phyloP scores from a whole-genome alignment of 2,888 invertebrate species.

The Galerucella calmariensis region DNA sequence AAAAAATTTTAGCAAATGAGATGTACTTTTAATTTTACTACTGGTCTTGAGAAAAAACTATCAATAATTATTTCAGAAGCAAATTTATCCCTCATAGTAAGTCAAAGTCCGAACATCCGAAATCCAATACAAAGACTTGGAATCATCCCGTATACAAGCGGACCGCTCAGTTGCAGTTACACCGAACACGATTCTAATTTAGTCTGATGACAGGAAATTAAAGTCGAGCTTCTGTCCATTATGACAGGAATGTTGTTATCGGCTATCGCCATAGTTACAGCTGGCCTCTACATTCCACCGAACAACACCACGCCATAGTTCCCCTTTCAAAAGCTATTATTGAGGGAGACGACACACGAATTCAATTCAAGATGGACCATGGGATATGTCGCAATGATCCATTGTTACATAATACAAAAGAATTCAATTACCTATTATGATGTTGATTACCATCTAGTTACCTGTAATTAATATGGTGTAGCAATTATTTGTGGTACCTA shows the following conservation, averaged over 20 bases:
- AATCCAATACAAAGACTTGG: neutral
- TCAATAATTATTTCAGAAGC: no score
- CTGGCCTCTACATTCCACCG: slow-evolving; percentile 53
- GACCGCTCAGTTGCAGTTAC: slow-evolving; percentile 52
- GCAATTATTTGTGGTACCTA: slow-evolving; percentile 19
- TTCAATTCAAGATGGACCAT: slow-evolving; percentile 49
- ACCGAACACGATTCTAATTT: slow-evolving; percentile 58
- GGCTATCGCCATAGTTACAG: slow-evolving; percentile 61
- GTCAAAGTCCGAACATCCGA: no score
- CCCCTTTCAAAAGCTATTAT: slow-evolving; percentile 55
- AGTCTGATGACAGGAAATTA: slow-evolving; percentile 63
- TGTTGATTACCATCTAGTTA: slow-evolving; percentile 27
- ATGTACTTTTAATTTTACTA: no score
- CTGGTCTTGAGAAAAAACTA: no score
- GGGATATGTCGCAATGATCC: slow-evolving; percentile 42
- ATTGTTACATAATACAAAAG: slow-evolving; percentile 39
- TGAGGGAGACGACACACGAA: slow-evolving; percentile 45
- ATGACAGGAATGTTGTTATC: slow-evolving; percentile 61
- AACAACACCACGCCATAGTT: slow-evolving; percentile 46
- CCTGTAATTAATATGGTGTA: slow-evolving; percentile 27
- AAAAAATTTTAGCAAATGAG: no score
- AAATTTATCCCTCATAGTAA: no score
- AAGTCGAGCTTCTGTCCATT: slow-evolving; percentile 62
- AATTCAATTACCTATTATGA: slow-evolving; percentile 28
- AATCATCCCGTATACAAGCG: slow-evolving; percentile 27